Percentiles rank a stretch among this genome's conserved stretches.
phyloP scores from a whole-genome alignment of 2,797 vertebrate genomes.

The Hydrocynus forskahlii region DNA sequence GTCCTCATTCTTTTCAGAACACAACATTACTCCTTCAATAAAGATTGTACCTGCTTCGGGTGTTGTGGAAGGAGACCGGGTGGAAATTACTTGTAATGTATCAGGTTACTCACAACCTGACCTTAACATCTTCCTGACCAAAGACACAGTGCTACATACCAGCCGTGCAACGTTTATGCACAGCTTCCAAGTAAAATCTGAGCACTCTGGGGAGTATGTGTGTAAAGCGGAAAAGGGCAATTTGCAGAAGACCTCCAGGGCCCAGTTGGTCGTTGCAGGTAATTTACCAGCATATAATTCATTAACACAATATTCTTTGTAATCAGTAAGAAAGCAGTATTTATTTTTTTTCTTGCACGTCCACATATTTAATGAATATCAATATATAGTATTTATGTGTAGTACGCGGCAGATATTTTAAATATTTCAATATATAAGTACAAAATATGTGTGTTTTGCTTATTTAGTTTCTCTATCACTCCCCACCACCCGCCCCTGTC shows the following conservation, averaged over 20 bases:
- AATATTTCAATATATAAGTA: too few species aligned
- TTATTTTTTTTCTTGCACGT: too few species aligned
- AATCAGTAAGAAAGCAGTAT: not conserved
- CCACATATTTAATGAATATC: too few species aligned
- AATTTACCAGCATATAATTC: not conserved
- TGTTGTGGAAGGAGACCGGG: conserved; percentile 69
- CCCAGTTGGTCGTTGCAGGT: conserved; percentile 65
- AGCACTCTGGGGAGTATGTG: conserved; percentile 67
- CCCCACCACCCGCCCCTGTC: too few species aligned
- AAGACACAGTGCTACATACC: conserved; percentile 57
- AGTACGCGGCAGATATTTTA: too few species aligned
- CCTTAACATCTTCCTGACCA: conserved; percentile 69
- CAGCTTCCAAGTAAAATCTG: conserved; percentile 27
- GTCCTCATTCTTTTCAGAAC: conserved; percentile 60
- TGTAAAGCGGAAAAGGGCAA: conserved; percentile 71
- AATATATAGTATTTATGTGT: too few species aligned
- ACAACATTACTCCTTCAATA: conserved; percentile 66
- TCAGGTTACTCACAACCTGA: not conserved
- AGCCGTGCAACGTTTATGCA: conserved; percentile 29
- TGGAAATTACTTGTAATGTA: conserved; percentile 68
- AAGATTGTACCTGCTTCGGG: conserved; percentile 45
- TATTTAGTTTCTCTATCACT: too few species aligned
- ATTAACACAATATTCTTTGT: not conserved
- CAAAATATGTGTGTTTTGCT: too few species aligned
- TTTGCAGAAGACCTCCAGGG: conserved; percentile 61